These are phyloP conservation scores for Akabosia matsudoensis DNA, from an alignment of 1,140 invertebrate genomes.

Conservation along the genomic window DNA sequence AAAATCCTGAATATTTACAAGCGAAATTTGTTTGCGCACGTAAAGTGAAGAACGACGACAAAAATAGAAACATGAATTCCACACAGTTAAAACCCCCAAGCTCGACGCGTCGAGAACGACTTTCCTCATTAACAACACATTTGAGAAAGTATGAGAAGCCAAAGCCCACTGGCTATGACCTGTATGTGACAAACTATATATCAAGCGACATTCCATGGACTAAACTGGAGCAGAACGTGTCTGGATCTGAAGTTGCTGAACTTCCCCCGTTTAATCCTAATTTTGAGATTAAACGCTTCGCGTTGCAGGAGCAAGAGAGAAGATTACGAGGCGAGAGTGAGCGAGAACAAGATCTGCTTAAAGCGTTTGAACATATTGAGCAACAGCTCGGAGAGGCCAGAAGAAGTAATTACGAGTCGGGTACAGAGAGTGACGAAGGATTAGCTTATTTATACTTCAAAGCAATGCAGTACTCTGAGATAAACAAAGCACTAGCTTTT, in stretches of 20 bases:
- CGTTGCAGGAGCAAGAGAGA: conserved; percentile 25
- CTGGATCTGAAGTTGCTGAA: background rate
- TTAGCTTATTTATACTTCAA: conserved; percentile 20
- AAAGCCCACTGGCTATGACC: background rate
- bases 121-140: background rate
- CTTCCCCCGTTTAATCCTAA: background rate
- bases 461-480: conserved; percentile 36
- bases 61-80: background rate
- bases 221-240: background rate
- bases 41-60: background rate
- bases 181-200: background rate
- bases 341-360: conserved; percentile 23
- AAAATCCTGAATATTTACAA: no score
- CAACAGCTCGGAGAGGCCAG: conserved; percentile 11
- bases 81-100: background rate
- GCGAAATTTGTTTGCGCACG: no score
- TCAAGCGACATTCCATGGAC: conserved; percentile 1
- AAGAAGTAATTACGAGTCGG: background rate
- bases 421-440: conserved; percentile 6
- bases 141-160: conserved; percentile 11
- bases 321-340: conserved; percentile 28
- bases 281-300: conserved; percentile 4
- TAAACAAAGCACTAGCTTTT: conserved; percentile 34
- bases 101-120: background rate
- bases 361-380: conserved; percentile 10